Percentiles rank a stretch among this genome's conserved stretches.
phyloP scores from a whole-genome alignment of 2,797 vertebrate genomes.

The Limosa lapponica region DNA sequence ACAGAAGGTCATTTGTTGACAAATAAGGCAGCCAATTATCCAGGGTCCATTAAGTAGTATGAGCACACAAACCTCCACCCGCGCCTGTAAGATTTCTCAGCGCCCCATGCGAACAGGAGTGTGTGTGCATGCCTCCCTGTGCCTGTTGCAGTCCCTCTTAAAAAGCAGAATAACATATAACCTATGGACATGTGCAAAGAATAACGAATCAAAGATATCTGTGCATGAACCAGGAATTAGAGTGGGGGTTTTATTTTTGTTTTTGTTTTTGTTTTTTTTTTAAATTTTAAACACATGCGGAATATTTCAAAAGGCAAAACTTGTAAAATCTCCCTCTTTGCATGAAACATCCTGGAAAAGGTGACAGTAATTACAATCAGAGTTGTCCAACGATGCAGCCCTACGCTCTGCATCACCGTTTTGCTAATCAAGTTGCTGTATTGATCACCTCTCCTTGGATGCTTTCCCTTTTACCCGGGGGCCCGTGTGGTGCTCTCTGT shows the following conservation, averaged over 20 bases:
- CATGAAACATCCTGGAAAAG: background rate
- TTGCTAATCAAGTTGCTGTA: slow-evolving; percentile 43
- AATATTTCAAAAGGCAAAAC: background rate
- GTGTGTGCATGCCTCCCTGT: fast-evolving
- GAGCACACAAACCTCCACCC: background rate
- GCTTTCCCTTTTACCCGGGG: background rate
- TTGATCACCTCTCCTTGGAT: slow-evolving; percentile 42
- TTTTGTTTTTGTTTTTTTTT: background rate
- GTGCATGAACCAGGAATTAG: background rate
- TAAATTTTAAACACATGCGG: background rate
- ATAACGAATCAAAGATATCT: background rate
- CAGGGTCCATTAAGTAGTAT: background rate
- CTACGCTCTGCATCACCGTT: background rate
- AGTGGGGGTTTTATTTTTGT: fast-evolving
- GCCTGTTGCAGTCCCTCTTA: background rate
- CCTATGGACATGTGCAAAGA: background rate
- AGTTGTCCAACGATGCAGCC: background rate
- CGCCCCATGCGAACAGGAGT: fast-evolving
- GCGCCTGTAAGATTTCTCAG: background rate
- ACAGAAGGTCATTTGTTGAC: background rate
- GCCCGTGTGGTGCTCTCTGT: background rate
- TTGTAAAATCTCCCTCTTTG: background rate
- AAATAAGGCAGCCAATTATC: slow-evolving; percentile 17
- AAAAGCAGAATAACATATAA: background rate
- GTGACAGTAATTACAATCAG: slow-evolving; percentile 13